Percentiles rank a stretch among this genome's conserved stretches.
These are phyloP conservation scores for Sander lucioperca DNA, from an alignment of 2,113 vertebrate species.

Conservation along the genomic window DNA sequence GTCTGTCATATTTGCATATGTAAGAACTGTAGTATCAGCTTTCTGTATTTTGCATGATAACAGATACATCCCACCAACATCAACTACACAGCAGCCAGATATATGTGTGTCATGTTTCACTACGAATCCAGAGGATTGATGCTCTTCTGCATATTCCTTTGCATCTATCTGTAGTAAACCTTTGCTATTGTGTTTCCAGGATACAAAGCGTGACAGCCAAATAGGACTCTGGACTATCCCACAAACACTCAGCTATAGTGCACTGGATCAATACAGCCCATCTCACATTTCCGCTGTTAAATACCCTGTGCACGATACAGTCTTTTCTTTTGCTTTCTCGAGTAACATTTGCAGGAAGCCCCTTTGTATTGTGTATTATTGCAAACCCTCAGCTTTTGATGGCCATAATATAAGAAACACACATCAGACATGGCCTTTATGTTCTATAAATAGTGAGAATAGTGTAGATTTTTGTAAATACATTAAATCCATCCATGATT, in stretches of 20 bases:
- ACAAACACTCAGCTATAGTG: slow-evolving; percentile 52
- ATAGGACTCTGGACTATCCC: slow-evolving; percentile 30
- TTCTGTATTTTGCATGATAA: slow-evolving; percentile 4
- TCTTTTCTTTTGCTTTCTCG: slow-evolving; percentile 26
- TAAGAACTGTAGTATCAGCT: background rate
- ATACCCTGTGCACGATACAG: slow-evolving; percentile 8
- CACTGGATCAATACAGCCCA: slow-evolving; percentile 60
- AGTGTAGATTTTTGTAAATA: background rate
- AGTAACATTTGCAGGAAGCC: slow-evolving; percentile 2
- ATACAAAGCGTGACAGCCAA: slow-evolving; percentile 41
- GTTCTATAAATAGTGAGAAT: background rate
- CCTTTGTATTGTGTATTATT: background rate
- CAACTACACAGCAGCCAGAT: background rate
- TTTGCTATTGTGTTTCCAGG: slow-evolving; percentile 32
- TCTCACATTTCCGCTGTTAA: slow-evolving; percentile 60
- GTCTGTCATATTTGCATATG: background rate
- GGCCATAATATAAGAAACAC: background rate
- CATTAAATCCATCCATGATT: background rate
- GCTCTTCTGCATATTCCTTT: slow-evolving; percentile 13
- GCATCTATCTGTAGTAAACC: slow-evolving; percentile 15
- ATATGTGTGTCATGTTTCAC: slow-evolving; percentile 37
- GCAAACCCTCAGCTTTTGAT: background rate
- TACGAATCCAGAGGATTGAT: slow-evolving; percentile 18
- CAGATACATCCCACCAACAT: background rate
- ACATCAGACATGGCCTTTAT: background rate